phyloP scores from a whole-genome alignment of 2,113 vertebrate species.

The Athene noctua region DNA sequence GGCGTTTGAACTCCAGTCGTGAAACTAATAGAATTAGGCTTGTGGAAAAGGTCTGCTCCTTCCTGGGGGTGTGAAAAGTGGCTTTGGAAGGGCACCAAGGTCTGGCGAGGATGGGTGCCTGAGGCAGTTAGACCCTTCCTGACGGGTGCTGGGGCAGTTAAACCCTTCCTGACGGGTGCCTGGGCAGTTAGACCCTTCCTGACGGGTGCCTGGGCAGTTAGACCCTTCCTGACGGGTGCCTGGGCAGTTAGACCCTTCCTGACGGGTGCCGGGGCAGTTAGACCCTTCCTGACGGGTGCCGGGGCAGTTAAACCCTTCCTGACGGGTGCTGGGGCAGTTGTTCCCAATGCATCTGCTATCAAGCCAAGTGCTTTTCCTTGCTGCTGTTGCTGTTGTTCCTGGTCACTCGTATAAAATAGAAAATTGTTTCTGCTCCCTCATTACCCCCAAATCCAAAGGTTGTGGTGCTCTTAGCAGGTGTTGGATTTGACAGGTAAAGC shows the following conservation, averaged over 20 bases:
- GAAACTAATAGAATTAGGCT: background rate
- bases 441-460: accelerated
- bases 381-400: background rate
- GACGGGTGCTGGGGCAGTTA: too few relatives aligned
- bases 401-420: accelerated
- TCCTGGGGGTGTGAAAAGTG: background rate
- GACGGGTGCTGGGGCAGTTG: too few relatives aligned
- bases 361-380: background rate
- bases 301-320: too few relatives aligned
- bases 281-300: too few relatives aligned
- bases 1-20: accelerated
- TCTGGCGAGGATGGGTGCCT: too few relatives aligned
- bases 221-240: too few relatives aligned
- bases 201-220: too few relatives aligned
- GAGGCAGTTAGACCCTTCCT: too few relatives aligned
- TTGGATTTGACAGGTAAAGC: accelerated
- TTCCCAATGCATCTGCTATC: accelerated
- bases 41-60: background rate
- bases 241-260: too few relatives aligned
- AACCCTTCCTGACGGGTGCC: too few relatives aligned
- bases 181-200: too few relatives aligned
- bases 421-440: background rate
- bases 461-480: accelerated
- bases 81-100: background rate
- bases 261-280: too few relatives aligned